Percentiles rank a stretch among this genome's conserved stretches.
Evolutionary conservation across 2,113 vertebrate genomes (phyloP).

Genomic region (Pycnonotus jocosus): DNA sequence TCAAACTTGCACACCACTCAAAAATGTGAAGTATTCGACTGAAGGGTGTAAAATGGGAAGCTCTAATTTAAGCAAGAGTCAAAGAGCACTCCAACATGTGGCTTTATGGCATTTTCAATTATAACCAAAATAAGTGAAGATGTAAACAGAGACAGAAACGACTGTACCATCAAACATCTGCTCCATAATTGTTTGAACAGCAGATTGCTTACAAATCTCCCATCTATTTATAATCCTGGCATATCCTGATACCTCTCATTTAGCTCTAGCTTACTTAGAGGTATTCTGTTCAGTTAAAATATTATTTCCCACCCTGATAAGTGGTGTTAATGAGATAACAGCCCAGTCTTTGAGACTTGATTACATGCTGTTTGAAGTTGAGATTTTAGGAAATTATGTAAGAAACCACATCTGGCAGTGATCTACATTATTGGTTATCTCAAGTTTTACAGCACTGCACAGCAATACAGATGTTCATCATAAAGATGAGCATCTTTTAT

Average conservation of each 20-base stretch:
- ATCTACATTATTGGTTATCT: not conserved
- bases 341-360: not conserved
- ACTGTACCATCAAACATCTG: constrained; percentile 71
- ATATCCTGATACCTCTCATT: constrained; percentile 32
- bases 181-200: constrained; percentile 73
- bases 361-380: not conserved
- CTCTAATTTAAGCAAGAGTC: constrained; percentile 40
- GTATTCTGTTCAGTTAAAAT: not conserved
- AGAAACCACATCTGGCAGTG: not conserved
- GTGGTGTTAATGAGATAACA: not conserved
- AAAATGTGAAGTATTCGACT: constrained; percentile 20
- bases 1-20: not conserved
- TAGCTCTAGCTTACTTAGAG: constrained; percentile 48
- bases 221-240: constrained; percentile 66
- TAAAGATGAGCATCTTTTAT: not conserved
- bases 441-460: not conserved
- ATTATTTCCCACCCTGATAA: not conserved
- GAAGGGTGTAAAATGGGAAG: constrained; percentile 21
- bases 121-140: constrained; percentile 69
- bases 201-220: constrained; percentile 64
- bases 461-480: not conserved
- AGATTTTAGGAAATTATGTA: not conserved
- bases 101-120: constrained; percentile 67
- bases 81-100: constrained; percentile 4
- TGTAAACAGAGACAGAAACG: constrained; percentile 69